A percentile compares a stretch with the other conserved stretches of the same genome.
Conservation (phyloP, 2,888 invertebrate genomes). For the Meganola albula region DNA sequence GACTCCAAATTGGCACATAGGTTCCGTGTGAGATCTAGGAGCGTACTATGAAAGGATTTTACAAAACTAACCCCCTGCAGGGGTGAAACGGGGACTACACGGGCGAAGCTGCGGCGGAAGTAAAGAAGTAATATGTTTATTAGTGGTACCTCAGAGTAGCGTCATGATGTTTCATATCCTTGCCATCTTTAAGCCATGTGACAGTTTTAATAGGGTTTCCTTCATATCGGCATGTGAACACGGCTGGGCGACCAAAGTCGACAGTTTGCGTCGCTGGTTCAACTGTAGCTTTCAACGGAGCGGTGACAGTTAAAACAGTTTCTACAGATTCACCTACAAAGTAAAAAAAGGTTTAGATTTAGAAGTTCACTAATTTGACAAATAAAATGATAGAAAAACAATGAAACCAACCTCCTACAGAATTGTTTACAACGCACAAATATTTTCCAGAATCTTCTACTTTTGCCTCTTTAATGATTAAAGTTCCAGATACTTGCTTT, state of each 20-base stretch:
- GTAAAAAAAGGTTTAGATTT: background rate
- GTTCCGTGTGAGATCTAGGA: no score
- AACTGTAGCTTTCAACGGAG: conserved; percentile 90
- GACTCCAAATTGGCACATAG: no score
- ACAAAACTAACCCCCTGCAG: no score
- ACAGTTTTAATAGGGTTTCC: conserved; percentile 94
- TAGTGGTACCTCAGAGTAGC: conserved; percentile 79
- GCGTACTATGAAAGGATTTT: no score
- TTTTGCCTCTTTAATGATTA: conserved; percentile 93
- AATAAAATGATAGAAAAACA: background rate
- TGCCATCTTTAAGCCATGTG: conserved; percentile 95
- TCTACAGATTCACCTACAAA: conserved; percentile 92
- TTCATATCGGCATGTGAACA: conserved; percentile 93
- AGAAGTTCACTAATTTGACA: background rate
- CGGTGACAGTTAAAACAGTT: conserved; percentile 94
- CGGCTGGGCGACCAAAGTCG: conserved; percentile 94
- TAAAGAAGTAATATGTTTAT: background rate
- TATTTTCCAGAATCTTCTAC: conserved; percentile 97
- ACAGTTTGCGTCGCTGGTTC: conserved; percentile 95
- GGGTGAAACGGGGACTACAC: no score
- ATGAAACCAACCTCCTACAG: conserved; percentile 86
- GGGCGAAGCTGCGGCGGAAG: no score
- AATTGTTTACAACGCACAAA: conserved; percentile 95
- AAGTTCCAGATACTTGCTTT: conserved; percentile 94
- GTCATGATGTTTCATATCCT: conserved; percentile 89